A percentile compares a stretch with the other conserved stretches of the same genome.
Conservation (phyloP, 2,113 vertebrate species). For the Dipodomys ordii region DNA sequence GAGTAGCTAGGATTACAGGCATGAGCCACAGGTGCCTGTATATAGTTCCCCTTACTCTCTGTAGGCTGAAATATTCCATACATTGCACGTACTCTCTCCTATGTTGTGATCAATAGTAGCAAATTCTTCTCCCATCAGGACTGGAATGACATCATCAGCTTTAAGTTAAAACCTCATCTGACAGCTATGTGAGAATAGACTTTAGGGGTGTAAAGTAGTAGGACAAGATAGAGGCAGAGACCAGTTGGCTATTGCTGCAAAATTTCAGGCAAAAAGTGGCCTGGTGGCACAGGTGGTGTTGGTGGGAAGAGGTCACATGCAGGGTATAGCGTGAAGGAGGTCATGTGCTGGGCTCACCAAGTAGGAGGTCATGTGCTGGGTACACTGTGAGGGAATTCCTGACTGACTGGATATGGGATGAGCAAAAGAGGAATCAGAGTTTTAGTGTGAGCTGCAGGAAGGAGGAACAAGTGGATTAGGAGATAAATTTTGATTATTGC, state of each 20-base stretch:
- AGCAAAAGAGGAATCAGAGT: not conserved
- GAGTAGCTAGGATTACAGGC: too few species aligned
- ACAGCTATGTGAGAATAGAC: not conserved
- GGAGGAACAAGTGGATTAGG: not conserved
- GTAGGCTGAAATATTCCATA: not conserved
- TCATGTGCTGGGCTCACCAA: too few species aligned
- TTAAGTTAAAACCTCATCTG: slow-evolving; percentile 1
- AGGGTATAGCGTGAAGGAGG: not conserved
- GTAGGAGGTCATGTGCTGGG: not conserved
- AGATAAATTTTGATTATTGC: slow-evolving; percentile 11
- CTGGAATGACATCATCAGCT: not conserved
- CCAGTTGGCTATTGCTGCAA: not conserved
- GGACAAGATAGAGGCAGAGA: not conserved
- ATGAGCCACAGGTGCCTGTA: too few species aligned
- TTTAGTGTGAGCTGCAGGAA: not conserved
- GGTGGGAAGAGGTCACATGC: not conserved
- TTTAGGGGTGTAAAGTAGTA: not conserved
- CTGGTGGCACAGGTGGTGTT: not conserved
- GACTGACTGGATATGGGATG: not conserved
- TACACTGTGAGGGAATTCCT: not conserved
- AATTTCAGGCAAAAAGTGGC: not conserved
- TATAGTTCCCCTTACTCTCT: not conserved
- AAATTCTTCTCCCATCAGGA: not conserved
- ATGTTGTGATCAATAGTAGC: not conserved
- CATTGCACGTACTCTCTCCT: not conserved